phyloP scores from a whole-genome alignment of 2,888 invertebrate species.

The Caenorhabditis angaria region DNA sequence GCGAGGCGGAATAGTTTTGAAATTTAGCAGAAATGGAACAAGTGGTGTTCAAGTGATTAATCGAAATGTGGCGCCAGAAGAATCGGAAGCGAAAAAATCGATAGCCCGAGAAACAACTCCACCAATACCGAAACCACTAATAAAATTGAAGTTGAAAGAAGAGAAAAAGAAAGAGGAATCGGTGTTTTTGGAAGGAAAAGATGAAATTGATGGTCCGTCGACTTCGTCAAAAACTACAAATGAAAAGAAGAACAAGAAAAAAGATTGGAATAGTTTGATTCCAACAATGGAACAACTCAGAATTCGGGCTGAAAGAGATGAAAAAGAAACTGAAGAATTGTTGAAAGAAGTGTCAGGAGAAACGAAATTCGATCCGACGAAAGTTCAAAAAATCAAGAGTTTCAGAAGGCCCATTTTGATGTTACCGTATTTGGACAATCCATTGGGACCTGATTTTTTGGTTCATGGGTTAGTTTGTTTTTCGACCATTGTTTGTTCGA shows the following conservation, averaged over 20 bases:
- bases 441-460: constrained; percentile 58
- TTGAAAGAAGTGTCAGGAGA: constrained; percentile 11
- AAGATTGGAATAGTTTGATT: constrained; percentile 55
- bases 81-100: neutral
- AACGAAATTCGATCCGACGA: constrained; percentile 36
- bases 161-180: too few species aligned
- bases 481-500: neutral
- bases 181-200: too few species aligned
- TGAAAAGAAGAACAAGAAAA: neutral
- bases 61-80: neutral
- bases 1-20: neutral
- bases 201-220: constrained; percentile 4
- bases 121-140: neutral
- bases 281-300: constrained; percentile 51
- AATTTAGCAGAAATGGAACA: neutral
- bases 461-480: constrained; percentile 48
- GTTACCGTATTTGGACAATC: constrained; percentile 58
- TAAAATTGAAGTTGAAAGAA: neutral
- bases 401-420: constrained; percentile 49
- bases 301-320: constrained; percentile 16
- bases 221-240: neutral
- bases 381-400: constrained; percentile 41
- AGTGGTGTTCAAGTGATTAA: neutral
- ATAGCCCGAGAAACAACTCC: constrained; percentile 31
- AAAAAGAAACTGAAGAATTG: constrained; percentile 12